Evolutionary conservation across 2,888 invertebrate species (phyloP).

Genomic region (Harpagoxenus sublaevis): DNA sequence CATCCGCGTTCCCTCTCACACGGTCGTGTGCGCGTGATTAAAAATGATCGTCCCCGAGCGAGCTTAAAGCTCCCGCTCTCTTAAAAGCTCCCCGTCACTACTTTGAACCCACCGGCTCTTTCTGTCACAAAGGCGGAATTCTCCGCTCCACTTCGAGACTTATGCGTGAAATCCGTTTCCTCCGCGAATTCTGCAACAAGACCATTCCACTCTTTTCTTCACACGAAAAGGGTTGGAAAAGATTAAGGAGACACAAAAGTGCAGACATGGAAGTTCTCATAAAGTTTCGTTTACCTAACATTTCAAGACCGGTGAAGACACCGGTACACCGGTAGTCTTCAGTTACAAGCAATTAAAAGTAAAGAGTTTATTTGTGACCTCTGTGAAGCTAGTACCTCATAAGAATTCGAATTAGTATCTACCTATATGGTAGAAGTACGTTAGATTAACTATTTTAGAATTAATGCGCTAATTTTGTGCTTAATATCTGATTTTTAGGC

Average conservation of each 20-base stretch:
- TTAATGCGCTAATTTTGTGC: not conserved
- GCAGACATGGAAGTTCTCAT: not conserved
- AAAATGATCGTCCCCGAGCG: constrained; percentile 79
- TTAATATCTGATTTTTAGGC: not conserved
- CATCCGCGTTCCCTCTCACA: constrained; percentile 45
- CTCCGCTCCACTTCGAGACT: constrained; percentile 39
- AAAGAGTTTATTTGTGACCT: not conserved
- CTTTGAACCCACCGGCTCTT: constrained; percentile 51
- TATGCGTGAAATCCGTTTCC: constrained; percentile 30
- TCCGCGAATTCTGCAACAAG: constrained; percentile 15
- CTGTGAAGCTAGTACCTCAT: not conserved
- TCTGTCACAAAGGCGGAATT: constrained; percentile 39
- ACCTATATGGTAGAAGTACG: not conserved
- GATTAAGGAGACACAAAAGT: constrained; percentile 24
- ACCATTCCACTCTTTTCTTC: not conserved
- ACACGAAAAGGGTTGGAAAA: constrained; percentile 31
- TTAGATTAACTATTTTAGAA: not conserved
- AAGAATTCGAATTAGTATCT: not conserved
- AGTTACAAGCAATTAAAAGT: not conserved
- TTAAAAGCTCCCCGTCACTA: constrained; percentile 66
- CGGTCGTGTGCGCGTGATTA: constrained; percentile 74
- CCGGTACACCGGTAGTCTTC: not conserved
- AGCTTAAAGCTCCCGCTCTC: constrained; percentile 67
- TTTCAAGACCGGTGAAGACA: not conserved
- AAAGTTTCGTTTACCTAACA: constrained; percentile 3